phyloP scores from a whole-genome alignment of 2,888 invertebrate genomes.

The Seira musarum region DNA sequence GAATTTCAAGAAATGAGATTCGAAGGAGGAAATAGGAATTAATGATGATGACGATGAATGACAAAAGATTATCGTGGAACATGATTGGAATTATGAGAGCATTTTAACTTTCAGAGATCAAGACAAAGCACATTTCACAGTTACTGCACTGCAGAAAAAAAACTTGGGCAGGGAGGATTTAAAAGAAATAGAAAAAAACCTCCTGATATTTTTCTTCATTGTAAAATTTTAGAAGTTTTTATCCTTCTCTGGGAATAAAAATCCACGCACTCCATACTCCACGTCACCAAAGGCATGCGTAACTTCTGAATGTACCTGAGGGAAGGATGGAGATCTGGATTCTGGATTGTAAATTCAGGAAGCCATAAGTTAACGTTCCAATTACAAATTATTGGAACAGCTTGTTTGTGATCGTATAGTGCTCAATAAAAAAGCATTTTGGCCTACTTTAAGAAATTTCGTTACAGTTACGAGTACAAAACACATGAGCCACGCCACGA shows the following conservation, averaged over 20 bases:
- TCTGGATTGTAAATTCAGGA: neutral
- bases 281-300: no score
- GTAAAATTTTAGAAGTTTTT: no score
- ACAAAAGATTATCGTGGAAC: neutral
- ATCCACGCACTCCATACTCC: no score
- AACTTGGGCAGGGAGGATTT: no score
- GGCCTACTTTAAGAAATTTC: neutral
- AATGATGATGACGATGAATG: slow-evolving; percentile 5
- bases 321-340: neutral
- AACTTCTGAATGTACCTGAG: neutral
- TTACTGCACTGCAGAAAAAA: no score
- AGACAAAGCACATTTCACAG: no score
- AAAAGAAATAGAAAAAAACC: no score
- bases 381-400: neutral
- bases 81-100: slow-evolving; percentile 1
- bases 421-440: neutral
- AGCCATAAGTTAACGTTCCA: neutral
- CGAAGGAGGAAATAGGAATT: neutral
- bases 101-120: neutral
- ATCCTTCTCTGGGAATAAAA: no score
- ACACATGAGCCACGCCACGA: neutral
- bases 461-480: neutral
- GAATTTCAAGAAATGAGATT: no score
- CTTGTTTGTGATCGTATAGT: no score
- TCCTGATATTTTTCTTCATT: no score